A percentile compares a stretch with the other conserved stretches of the same genome.
These are phyloP conservation scores for Cyphomyrmex costatus DNA, from an alignment of 1,140 invertebrate genomes.

Conservation along the genomic window DNA sequence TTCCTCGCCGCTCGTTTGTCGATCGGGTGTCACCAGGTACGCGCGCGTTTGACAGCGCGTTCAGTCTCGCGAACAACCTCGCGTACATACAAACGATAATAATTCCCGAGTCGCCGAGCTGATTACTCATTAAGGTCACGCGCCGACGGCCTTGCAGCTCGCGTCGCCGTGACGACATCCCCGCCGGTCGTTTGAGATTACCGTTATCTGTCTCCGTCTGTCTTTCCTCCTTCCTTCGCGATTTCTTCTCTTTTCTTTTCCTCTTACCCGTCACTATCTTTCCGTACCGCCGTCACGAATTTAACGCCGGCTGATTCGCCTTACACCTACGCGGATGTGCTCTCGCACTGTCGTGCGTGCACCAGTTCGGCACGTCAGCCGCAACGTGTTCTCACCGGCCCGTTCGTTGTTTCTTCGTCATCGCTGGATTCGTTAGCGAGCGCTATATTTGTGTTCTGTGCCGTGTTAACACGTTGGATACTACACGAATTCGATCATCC, in stretches of 20 bases:
- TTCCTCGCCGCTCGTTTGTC: not conserved
- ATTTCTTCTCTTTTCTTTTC: not conserved
- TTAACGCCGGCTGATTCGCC: constrained; percentile 70
- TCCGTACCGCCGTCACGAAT: constrained; percentile 45
- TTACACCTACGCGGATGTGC: constrained; percentile 45
- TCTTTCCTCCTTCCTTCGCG: not conserved
- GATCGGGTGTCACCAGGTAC: not conserved
- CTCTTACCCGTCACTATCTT: not conserved
- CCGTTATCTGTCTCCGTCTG: constrained; percentile 73
- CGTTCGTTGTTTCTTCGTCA: not conserved
- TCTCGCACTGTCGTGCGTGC: constrained; percentile 39
- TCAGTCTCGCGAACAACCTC: not conserved
- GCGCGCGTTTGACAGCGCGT: constrained; percentile 36
- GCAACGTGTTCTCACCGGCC: constrained; percentile 51
- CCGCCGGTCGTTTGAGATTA: constrained; percentile 64
- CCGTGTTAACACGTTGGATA: not conserved
- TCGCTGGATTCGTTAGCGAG: not conserved
- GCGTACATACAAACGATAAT: not conserved
- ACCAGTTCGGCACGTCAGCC: constrained; percentile 30
- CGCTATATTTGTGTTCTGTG: not conserved
- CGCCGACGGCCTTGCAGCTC: constrained; percentile 81
- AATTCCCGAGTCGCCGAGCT: constrained; percentile 67
- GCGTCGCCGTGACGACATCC: constrained; percentile 75
- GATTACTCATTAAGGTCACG: constrained; percentile 84
- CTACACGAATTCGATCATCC: not conserved